Conservation (phyloP, 2,113 vertebrate genomes). For the Progne subis region DNA sequence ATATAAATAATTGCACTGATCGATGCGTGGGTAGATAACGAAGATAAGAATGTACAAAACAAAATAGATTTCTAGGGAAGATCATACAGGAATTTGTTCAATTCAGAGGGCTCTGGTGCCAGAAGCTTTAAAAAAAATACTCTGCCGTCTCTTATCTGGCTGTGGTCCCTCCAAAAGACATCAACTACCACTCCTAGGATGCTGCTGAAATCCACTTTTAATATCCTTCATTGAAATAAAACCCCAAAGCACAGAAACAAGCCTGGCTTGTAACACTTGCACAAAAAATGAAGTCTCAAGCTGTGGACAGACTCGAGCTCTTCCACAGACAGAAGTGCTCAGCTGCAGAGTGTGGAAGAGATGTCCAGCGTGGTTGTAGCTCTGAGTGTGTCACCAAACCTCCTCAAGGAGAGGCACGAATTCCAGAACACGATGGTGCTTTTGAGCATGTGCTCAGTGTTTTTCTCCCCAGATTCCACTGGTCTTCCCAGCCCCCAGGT, state of each 20-base stretch:
- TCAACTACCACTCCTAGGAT: neutral
- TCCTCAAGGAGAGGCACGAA: neutral
- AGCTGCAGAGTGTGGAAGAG: neutral
- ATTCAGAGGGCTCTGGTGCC: neutral
- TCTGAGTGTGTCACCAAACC: neutral
- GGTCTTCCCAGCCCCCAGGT: neutral
- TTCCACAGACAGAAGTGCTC: neutral
- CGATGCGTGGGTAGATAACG: neutral
- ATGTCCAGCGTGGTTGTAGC: neutral
- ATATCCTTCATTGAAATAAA: neutral
- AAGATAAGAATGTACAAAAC: neutral
- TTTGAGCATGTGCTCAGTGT: neutral
- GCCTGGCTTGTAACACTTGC: neutral
- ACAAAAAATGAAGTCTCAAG: neutral
- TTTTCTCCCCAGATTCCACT: neutral
- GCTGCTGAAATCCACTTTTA: neutral
- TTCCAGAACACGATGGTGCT: neutral
- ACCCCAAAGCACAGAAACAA: neutral
- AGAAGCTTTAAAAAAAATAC: neutral
- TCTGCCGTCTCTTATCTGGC: neutral
- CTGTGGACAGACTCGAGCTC: neutral
- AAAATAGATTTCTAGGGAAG: neutral
- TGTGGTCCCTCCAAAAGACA: neutral
- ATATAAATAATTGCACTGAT: neutral
- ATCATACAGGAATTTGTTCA: neutral